Evolutionary conservation across 2,113 vertebrate genomes (phyloP).

Genomic region (Mungos mungo): DNA sequence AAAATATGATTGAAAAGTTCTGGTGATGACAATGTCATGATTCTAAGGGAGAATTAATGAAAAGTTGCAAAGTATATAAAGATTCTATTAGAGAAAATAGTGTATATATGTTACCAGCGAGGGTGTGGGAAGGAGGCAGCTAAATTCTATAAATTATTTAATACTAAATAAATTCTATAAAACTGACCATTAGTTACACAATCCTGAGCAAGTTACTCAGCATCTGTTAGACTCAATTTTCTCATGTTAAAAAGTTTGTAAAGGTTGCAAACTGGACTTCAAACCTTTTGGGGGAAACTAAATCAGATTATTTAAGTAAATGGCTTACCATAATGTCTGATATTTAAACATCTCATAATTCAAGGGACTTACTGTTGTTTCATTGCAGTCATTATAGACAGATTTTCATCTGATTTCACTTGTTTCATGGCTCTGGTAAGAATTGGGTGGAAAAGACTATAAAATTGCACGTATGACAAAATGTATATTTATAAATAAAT

Average conservation of each 20-base stretch:
- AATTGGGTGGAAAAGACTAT: background rate
- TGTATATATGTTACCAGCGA: background rate
- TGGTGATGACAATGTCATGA: background rate
- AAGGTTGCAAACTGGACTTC: background rate
- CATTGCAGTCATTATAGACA: background rate
- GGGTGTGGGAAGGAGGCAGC: background rate
- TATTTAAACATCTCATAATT: background rate
- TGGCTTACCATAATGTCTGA: background rate
- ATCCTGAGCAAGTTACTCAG: background rate
- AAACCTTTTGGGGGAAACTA: background rate
- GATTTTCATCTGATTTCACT: background rate
- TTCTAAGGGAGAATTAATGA: background rate
- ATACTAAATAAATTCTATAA: background rate
- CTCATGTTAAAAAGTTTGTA: background rate
- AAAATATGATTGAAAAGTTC: background rate
- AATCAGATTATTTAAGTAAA: background rate
- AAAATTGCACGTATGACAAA: background rate
- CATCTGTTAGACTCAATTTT: background rate
- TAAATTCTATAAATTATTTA: background rate
- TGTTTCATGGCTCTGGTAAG: background rate
- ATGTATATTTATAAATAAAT: background rate
- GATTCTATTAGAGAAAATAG: background rate
- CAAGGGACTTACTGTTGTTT: background rate
- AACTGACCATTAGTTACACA: background rate
- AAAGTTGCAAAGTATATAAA: background rate